A percentile compares a stretch with the other conserved stretches of the same genome.
These are phyloP conservation scores for Mimumesa dahlbomi DNA, from an alignment of 2,888 invertebrate genomes.

Conservation along the genomic window DNA sequence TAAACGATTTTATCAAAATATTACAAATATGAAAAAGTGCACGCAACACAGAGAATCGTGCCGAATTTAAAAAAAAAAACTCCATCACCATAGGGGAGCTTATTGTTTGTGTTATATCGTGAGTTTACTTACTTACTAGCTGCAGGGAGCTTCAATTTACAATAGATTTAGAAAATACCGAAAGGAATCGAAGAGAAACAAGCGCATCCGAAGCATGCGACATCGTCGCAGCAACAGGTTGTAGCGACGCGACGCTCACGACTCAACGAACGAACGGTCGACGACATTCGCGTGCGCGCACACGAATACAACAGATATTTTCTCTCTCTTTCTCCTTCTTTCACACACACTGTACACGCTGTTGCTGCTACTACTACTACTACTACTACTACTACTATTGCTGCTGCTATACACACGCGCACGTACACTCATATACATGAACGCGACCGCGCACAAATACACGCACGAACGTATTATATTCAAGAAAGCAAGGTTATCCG, in stretches of 20 bases:
- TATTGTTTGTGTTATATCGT: background rate
- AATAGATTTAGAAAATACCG: background rate
- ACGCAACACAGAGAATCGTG: too few species aligned
- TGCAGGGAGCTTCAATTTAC: background rate
- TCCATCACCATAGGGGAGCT: background rate
- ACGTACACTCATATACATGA: background rate
- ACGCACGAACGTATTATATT: constrained; percentile 13
- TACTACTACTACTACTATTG: too few species aligned
- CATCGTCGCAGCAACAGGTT: constrained; percentile 59
- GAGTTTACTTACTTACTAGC: constrained; percentile 6
- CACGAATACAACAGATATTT: constrained; percentile 6
- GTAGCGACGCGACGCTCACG: constrained; percentile 53
- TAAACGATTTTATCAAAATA: too few species aligned
- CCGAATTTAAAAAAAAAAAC: background rate
- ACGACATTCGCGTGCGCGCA: constrained; percentile 55
- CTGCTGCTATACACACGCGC: too few species aligned
- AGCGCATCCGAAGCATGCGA: constrained; percentile 22
- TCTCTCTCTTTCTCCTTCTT: constrained; percentile 13
- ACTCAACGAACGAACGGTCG: constrained; percentile 58
- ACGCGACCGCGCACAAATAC: background rate
- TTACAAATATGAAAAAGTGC: too few species aligned
- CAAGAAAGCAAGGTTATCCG: constrained; percentile 32
- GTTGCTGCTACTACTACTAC: too few species aligned
- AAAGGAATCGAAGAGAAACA: background rate
- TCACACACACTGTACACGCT: background rate